Evolutionary conservation across 2,888 invertebrate species (phyloP).

Genomic region (Eupithecia inturbata): DNA sequence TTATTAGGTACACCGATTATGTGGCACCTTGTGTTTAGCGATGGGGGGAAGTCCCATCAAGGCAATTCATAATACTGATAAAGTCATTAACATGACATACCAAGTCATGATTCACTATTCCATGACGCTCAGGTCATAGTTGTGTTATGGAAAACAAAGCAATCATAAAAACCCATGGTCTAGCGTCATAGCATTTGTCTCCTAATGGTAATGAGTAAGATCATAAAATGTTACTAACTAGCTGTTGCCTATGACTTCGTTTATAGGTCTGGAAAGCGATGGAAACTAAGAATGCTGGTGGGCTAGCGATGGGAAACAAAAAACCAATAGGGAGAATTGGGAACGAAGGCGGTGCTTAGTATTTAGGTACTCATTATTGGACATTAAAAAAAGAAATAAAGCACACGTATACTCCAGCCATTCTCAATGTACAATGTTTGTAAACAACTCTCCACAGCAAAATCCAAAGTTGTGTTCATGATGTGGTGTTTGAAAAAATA

Average conservation of each 20-base stretch:
- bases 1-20: background rate
- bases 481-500: too few species aligned
- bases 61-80: background rate
- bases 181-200: background rate
- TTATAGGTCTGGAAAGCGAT: background rate
- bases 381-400: too few species aligned
- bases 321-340: too few species aligned
- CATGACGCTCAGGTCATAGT: background rate
- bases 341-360: too few species aligned
- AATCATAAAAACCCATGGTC: background rate
- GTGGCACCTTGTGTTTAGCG: background rate
- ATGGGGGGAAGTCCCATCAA: background rate
- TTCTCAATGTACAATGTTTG: too few species aligned
- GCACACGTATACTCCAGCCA: too few species aligned
- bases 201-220: background rate
- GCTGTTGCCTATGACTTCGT: background rate
- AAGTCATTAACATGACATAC: background rate
- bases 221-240: background rate
- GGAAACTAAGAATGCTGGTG: too few species aligned
- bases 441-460: too few species aligned
- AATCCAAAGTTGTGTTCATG: too few species aligned
- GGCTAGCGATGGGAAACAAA: too few species aligned
- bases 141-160: slow-evolving; percentile 5
- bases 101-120: background rate
- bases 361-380: too few species aligned